Base-by-base conservation (phyloP, 2,113 vertebrate genomes). In the Neodontobutis hainanensis region DNA sequence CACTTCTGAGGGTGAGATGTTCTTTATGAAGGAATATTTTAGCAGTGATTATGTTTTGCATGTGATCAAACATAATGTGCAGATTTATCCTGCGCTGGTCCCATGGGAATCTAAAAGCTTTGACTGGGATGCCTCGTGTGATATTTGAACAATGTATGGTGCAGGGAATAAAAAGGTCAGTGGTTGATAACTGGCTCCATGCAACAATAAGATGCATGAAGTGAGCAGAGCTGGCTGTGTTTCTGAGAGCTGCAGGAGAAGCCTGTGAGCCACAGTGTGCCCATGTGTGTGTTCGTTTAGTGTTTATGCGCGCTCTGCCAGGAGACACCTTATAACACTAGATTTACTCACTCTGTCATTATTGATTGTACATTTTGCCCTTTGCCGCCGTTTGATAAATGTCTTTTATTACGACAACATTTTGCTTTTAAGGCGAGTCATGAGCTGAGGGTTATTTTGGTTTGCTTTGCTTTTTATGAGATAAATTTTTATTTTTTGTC, bases 101-200 rank as follows among this genome's bases (percentile, higher is more conserved):
- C 19, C 27, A 51, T 51, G 34, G 50, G 8, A 4, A 15, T 8
- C 7, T 73, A 75, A 75, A 49, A 62, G 75, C 73, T 82, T 19
- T 35, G 61, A 61, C 70, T 48, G 49, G 53, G 78, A 83, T 80
- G 82, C 83, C 80, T 83, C 86, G 87, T 90, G 84, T 78, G 82
- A 88, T 88, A 90, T 85, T 85, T 85, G 88, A 88, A 85, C 87
- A 84, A 85, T 87, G 87, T 83, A 79, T 82, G 45, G 86, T 61
- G 68, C 11, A 9, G 76, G 78, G 82, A 81, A 83, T 86, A 85
- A 87, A 90, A 90, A 90, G 87, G 88, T 90, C 87, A 90, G 71
- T 63, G 78, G 84, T 77, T 80, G 88, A 82, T 80, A 87, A 86
- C 68, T 68, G 77, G 74, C 74, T 82, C 84, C 77, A 80, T 81